Evolutionary conservation across 2,888 invertebrate genomes (phyloP), one percentile per base, ranked within the genome.

Genomic region (Agrypnus murinus): DNA sequence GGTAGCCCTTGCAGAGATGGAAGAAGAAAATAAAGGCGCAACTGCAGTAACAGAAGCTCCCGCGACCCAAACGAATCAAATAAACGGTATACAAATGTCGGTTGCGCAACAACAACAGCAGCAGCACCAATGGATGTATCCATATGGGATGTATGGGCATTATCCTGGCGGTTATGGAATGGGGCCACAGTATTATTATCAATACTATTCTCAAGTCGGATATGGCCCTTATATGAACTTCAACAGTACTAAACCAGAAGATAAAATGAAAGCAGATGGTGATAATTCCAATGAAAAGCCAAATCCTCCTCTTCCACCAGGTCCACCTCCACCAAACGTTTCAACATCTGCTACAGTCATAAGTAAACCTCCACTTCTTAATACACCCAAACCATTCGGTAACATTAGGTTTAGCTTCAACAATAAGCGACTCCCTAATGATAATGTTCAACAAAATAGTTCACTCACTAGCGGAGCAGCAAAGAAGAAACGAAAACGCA

Each of bases 401-500:
- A 87, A 86, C 50, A 87, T 89, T 72, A 86, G 88, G 57, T 90
- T 90, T 75, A 88, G 88, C 81, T 84, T 89, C 53, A 88, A 87
- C 81, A 87, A 84, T 19, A 78, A 87, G 82, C 73, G 76, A 45
- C 58, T 69, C n/a, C 48, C 74, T 76, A 69, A 69, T 65, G 77
- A 75, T 9, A 83, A 84, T 38, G 84, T 84, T 40, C 81, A 86
- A 40, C 85, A 83, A 48, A 86, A 86, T 73, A 85, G 73, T 77
- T 84, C 84, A 10, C 77, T 81, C 68, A 87, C 85, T 70, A 87
- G 86, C 71, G 90, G 88, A 67, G 88, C 87, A 9, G 88, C 89
- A 0, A 93, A 94, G 87, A 94, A 93, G 86, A 94, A 94, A 82
- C 90, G 93, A 62, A 94, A 93, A 85, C 90, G 91, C 73, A 92